A percentile compares a stretch with the other conserved stretches of the same genome.
Evolutionary conservation across 2,888 invertebrate species (phyloP).

Genomic region (Microplitis manilae): DNA sequence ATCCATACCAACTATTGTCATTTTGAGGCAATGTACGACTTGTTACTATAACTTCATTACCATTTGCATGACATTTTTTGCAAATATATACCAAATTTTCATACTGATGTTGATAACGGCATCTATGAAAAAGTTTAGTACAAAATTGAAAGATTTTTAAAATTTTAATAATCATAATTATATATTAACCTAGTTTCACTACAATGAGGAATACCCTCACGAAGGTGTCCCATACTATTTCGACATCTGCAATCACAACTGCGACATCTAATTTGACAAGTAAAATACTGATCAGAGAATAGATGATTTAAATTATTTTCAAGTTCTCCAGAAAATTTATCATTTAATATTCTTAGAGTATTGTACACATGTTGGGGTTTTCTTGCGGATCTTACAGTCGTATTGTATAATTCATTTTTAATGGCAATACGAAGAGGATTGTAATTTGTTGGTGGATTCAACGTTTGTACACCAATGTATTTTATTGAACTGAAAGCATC

Average conservation of each 20-base stretch:
- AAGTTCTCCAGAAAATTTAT: constrained; percentile 82
- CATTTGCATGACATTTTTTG: constrained; percentile 77
- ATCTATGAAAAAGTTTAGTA: constrained; percentile 61
- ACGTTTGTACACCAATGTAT: constrained; percentile 78
- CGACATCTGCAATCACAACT: constrained; percentile 79
- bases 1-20: constrained; percentile 76
- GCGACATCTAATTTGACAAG: constrained; percentile 81
- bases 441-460: constrained; percentile 76
- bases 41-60: constrained; percentile 76
- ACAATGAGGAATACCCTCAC: constrained; percentile 76
- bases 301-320: constrained; percentile 76
- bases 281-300: constrained; percentile 86
- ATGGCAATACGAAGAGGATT: constrained; percentile 75
- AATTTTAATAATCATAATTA: constrained; percentile 5
- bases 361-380: constrained; percentile 79
- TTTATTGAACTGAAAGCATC: constrained; percentile 83
- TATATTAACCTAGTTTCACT: constrained; percentile 66
- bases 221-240: constrained; percentile 79
- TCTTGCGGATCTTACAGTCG: constrained; percentile 80
- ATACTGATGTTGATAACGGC: constrained; percentile 81
- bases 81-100: constrained; percentile 81
- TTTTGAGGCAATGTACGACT: constrained; percentile 72
- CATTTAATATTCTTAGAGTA: constrained; percentile 82
- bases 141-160: constrained; percentile 7
- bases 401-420: constrained; percentile 78